Conservation (phyloP, 2,113 vertebrate genomes). For the Serilophus lunatus region DNA sequence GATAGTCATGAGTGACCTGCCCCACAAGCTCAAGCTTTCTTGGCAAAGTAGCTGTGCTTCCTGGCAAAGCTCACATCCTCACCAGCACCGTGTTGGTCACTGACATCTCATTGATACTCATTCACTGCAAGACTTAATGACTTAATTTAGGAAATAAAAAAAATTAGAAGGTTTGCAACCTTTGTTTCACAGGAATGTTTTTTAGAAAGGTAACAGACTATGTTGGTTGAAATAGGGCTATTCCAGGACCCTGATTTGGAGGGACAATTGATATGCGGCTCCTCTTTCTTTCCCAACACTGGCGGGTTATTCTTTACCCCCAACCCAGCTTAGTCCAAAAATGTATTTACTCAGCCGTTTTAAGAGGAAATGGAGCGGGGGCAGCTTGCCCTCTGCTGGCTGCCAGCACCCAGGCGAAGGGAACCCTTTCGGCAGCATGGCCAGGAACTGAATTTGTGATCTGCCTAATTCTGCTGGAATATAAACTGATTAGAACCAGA, state of each 20-base stretch:
- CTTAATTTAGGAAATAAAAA: not conserved
- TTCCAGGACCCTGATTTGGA: not conserved
- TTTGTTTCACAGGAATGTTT: not conserved
- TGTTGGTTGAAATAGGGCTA: not conserved
- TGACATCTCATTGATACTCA: not conserved
- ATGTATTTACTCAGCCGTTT: not conserved
- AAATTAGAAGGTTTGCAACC: not conserved
- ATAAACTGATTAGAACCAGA: not conserved
- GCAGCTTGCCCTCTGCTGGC: constrained; percentile 31
- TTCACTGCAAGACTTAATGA: not conserved
- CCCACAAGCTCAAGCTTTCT: not conserved
- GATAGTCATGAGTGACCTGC: not conserved
- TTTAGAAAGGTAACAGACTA: not conserved
- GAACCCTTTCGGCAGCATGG: fast-evolving
- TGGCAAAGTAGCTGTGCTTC: not conserved
- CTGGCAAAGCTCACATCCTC: fast-evolving
- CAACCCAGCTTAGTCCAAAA: not conserved
- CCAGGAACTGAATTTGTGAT: not conserved
- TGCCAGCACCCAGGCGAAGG: not conserved
- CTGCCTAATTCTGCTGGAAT: not conserved
- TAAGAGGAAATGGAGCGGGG: not conserved
- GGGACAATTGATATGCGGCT: not conserved
- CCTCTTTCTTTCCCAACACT: not conserved
- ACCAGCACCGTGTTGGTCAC: not conserved
- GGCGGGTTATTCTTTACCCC: not conserved